Conservation (phyloP, 2,797 vertebrate genomes). For the Sebastes trivittatus region DNA sequence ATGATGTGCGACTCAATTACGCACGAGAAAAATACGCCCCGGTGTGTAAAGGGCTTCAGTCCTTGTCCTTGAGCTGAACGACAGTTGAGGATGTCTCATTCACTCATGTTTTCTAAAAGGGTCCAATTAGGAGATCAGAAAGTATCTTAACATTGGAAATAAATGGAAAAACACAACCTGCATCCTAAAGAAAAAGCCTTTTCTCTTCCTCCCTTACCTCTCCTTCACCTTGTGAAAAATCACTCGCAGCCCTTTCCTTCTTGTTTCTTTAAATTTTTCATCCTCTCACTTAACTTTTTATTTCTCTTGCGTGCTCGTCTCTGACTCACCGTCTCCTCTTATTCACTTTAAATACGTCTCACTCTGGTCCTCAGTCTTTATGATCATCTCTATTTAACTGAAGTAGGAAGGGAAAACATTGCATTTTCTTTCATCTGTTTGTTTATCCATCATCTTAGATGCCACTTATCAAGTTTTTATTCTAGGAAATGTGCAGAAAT, state of each 20-base stretch:
- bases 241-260: background rate
- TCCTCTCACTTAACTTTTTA: slow-evolving; percentile 9
- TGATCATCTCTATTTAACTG: background rate
- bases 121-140: background rate
- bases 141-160: background rate
- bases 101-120: background rate
- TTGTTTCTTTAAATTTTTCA: slow-evolving; percentile 49
- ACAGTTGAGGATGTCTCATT: no score
- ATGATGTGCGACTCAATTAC: no score
- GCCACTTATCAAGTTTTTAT: background rate
- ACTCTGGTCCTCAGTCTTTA: background rate
- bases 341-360: slow-evolving; percentile 1
- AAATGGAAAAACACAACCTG: background rate
- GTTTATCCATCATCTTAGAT: background rate
- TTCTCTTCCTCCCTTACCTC: slow-evolving; percentile 14
- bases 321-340: slow-evolving; percentile 24
- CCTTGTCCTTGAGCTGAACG: no score
- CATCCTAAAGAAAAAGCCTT: slow-evolving; percentile 14
- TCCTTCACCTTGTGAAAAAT: slow-evolving; percentile 36
- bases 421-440: background rate
- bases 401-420: background rate
- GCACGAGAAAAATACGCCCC: no score
- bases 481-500: background rate
- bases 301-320: slow-evolving; percentile 10
- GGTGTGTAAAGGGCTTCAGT: no score